Percentiles rank a stretch among this genome's conserved stretches.
Conservation (phyloP, 2,797 vertebrate genomes). For the Spinus olivaceus region DNA sequence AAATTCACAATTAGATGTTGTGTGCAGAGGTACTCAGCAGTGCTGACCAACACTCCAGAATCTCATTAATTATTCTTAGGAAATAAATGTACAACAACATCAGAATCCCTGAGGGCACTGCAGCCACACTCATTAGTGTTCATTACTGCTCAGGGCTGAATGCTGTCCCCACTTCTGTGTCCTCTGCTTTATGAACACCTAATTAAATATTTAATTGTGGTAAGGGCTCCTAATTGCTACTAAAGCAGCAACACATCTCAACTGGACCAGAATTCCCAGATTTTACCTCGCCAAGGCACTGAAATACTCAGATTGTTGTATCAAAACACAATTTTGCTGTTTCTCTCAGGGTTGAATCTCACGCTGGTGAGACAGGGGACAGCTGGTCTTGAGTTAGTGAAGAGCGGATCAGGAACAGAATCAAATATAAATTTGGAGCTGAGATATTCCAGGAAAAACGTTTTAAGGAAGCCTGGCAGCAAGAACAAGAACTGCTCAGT, state of each 20-base stretch:
- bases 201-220: conserved; percentile 35
- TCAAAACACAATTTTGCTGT: conserved; percentile 32
- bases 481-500: background rate
- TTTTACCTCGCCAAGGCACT: conserved; percentile 9
- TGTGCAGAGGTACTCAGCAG: background rate
- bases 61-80: conserved; percentile 15
- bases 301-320: background rate
- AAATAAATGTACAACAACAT: background rate
- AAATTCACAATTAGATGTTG: background rate
- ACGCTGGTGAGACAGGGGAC: conserved; percentile 5
- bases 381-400: conserved; percentile 58
- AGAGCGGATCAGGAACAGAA: background rate
- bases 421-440: background rate
- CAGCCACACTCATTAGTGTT: background rate
- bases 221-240: background rate
- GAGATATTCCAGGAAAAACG: background rate
- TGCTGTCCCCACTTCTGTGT: background rate
- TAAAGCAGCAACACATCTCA: background rate
- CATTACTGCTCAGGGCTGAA: background rate
- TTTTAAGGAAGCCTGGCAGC: conserved; percentile 22
- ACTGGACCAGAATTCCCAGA: background rate
- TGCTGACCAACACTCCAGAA: background rate
- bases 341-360: conserved; percentile 24
- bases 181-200: background rate
- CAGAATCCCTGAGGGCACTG: background rate